Evolutionary conservation across 2,888 invertebrate genomes (phyloP).

Genomic region (Oligia latruncula): DNA sequence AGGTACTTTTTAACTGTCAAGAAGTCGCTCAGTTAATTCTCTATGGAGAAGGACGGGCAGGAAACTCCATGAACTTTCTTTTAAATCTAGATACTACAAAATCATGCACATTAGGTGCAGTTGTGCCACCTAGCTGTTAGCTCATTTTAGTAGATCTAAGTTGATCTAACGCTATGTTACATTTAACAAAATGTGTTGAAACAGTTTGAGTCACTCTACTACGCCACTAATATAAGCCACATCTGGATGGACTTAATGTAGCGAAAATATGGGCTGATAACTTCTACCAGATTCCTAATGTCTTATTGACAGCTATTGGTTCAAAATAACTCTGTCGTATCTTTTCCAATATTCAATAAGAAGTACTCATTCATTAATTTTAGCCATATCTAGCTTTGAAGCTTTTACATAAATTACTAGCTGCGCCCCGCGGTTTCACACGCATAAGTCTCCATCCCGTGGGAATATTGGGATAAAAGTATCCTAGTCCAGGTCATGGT

Average conservation of each 20-base stretch:
- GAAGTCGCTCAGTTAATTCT: neutral
- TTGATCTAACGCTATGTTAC: neutral
- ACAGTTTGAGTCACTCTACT: slow-evolving; percentile 28
- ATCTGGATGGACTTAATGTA: slow-evolving; percentile 32
- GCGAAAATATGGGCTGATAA: slow-evolving; percentile 31
- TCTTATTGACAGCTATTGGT: slow-evolving; percentile 34
- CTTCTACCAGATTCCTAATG: slow-evolving; percentile 17
- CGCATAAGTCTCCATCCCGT: neutral
- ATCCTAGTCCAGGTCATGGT: neutral
- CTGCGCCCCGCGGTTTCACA: neutral
- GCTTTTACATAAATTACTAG: neutral
- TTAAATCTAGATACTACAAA: neutral
- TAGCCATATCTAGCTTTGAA: neutral
- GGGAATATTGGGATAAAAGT: neutral
- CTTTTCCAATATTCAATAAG: neutral
- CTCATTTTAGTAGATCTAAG: neutral
- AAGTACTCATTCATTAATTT: neutral
- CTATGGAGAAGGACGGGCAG: neutral
- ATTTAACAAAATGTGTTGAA: neutral
- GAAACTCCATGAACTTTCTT: neutral
- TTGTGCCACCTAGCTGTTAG: neutral
- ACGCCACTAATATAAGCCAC: slow-evolving; percentile 26
- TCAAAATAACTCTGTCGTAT: slow-evolving; percentile 4
- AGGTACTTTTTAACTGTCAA: neutral
- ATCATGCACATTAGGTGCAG: neutral